A percentile compares a stretch with the other conserved stretches of the same genome.
Conservation (phyloP, 2,888 invertebrate genomes). For the Tiliacea aurago region DNA sequence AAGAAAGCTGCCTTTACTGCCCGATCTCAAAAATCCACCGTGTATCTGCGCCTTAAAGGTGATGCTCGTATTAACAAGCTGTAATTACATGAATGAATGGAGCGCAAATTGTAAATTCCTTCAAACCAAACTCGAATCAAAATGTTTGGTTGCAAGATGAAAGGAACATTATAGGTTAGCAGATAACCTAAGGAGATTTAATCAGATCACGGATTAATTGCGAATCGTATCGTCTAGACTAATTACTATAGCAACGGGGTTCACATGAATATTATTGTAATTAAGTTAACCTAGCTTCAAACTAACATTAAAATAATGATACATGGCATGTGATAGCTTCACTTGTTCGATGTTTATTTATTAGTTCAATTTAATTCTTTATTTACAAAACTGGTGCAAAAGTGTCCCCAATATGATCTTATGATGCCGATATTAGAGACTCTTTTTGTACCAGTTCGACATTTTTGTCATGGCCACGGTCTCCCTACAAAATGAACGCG, state of each 20-base stretch:
- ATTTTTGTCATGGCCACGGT: background rate
- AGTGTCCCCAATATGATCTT: too few species aligned
- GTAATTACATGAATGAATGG: constrained; percentile 38
- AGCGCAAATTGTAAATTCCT: constrained; percentile 41
- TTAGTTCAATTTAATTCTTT: too few species aligned
- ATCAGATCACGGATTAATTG: constrained; percentile 7
- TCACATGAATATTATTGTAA: background rate
- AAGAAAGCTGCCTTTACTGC: too few species aligned
- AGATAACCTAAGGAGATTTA: background rate
- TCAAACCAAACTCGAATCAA: constrained; percentile 15
- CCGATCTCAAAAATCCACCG: too few species aligned
- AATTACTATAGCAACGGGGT: background rate
- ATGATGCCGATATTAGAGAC: too few species aligned
- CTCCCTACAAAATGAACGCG: constrained; percentile 5
- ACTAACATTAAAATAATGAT: background rate
- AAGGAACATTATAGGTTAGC: background rate
- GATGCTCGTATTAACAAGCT: constrained; percentile 28
- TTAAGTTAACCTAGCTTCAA: background rate
- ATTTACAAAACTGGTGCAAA: too few species aligned
- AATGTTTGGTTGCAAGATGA: constrained; percentile 27
- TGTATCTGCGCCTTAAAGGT: background rate
- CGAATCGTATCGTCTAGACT: background rate
- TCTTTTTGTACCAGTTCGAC: too few species aligned
- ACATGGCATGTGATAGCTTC: too few species aligned
- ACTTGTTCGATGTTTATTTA: too few species aligned